Evolutionary conservation across 2,113 vertebrate species (phyloP), one percentile per base, ranked within the genome.

Genomic region (Alexandromys fortis): DNA sequence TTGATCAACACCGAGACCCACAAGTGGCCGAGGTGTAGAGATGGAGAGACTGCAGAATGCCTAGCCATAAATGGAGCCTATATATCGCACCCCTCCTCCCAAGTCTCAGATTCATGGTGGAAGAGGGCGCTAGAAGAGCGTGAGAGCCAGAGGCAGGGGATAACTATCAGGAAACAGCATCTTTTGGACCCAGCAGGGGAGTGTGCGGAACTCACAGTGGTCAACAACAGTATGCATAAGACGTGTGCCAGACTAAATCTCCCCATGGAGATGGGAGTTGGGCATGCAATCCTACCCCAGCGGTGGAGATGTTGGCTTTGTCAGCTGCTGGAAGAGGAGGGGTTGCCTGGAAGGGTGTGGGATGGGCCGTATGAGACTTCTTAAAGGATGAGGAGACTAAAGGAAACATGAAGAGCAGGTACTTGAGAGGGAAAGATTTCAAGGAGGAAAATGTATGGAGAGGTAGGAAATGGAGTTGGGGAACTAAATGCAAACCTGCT

Each of bases 81-180:
- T 3, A 17, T 5, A 42, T 0, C 16, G 13, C 22, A 61, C 5
- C 19, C 24, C n/a, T 28, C n/a, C n/a, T 63, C 81, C 0, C 35
- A 8, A 17, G 12, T 42, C 55, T 63, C 55, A 42, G n/a, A 35
- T 63, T 17, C 81, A 42, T 9, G 38, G 22, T 11, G 38, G 22
- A 63, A 42, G 81, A 63, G 55, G 55, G n/a, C 17, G 13, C 55
- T 17, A 14, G 81, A 58, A 42, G 24, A 42, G 13, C 16, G 7
- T 28, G 28, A 42, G 35, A n/a, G 11, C 2, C 4, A 13, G 49
- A 35, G 33, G n/a, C 22, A 1, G 3, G 5, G 1, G 55, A 13
- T 28, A 28, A 83, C 81, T 28, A 16, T 24, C 38, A 16, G 55
- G 35, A 26, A 55, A 16, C 49, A 61, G 0, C 55, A 35, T 63